Percentiles rank a stretch among this genome's conserved stretches.
phyloP scores from a whole-genome alignment of 2,113 vertebrate species.

The Bos taurus region ARS-UCD2.0 NC_037331.1:53366001-53366500 shows the following conservation, averaged over 20 bases:
- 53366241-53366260: no score
- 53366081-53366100: neutral
- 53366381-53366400: neutral
- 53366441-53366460: neutral
- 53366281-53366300: neutral
- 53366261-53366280: neutral
- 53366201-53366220: neutral
- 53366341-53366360: neutral
- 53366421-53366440: neutral
- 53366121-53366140: neutral
- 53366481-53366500: neutral
- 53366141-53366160: neutral
- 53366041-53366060: neutral
- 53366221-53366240: neutral
- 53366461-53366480: neutral
- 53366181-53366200: neutral
- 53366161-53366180: neutral
- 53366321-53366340: neutral
- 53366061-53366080: neutral
- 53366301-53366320: neutral
- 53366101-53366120: neutral
- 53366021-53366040: neutral
- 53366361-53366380: neutral
- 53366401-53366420: neutral
- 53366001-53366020: neutral